phyloP scores from a whole-genome alignment of 2,888 invertebrate species.

The Stenodema calcarata region DNA sequence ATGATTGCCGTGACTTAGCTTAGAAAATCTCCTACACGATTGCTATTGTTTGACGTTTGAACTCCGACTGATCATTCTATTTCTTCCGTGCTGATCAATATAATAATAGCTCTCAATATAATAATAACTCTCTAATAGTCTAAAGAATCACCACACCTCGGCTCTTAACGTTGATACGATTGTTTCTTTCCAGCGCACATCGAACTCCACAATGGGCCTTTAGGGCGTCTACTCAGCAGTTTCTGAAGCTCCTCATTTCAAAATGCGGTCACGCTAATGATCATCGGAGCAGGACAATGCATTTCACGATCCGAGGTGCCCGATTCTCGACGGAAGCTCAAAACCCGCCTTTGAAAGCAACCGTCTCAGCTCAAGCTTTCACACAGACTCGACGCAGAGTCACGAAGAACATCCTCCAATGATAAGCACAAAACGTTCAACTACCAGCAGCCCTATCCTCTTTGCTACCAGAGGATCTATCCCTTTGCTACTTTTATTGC shows the following conservation, averaged over 20 bases:
- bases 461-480: not conserved
- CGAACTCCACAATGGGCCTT: not conserved
- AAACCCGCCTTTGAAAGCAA: not conserved
- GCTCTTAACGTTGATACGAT: not conserved
- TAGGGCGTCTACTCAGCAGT: not conserved
- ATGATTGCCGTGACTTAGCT: too few relatives aligned
- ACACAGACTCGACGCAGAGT: not conserved
- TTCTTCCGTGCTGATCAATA: too few relatives aligned
- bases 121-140: too few relatives aligned
- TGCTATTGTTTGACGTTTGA: too few relatives aligned
- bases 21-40: too few relatives aligned
- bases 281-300: not conserved
- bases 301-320: not conserved
- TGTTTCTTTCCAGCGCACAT: not conserved
- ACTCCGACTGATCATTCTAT: too few relatives aligned
- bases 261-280: not conserved
- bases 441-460: too few relatives aligned
- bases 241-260: not conserved
- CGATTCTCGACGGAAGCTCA: not conserved
- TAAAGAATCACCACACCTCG: too few relatives aligned
- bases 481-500: too few relatives aligned
- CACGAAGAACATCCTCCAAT: not conserved
- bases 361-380: not conserved
- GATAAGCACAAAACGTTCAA: too few relatives aligned
- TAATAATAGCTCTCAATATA: too few relatives aligned